These are phyloP conservation scores for Garra rufa DNA, from an alignment of 2,113 vertebrate genomes.

Conservation along the genomic window DNA sequence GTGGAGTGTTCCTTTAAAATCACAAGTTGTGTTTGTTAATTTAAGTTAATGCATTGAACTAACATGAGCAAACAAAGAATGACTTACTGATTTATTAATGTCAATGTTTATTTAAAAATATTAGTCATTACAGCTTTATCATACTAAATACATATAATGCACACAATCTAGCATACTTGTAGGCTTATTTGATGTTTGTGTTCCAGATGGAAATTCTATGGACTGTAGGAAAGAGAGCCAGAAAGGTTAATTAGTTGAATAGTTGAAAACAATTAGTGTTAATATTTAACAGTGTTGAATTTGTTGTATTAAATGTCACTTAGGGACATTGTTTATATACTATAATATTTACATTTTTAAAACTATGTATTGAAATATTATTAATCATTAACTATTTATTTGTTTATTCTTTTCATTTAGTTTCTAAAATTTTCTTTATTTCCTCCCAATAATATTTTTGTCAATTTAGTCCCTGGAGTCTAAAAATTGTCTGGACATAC, in stretches of 20 bases:
- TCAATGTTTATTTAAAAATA: background rate
- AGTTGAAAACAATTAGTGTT: background rate
- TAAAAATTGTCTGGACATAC: background rate
- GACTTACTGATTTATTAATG: background rate
- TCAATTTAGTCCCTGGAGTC: too few species aligned
- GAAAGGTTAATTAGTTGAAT: background rate
- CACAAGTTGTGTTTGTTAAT: too few species aligned
- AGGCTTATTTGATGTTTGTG: background rate
- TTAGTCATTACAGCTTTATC: background rate
- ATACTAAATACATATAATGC: background rate
- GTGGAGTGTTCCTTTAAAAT: too few species aligned
- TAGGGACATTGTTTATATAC: too few species aligned
- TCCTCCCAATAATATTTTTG: too few species aligned
- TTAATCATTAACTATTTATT: background rate
- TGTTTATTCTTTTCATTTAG: too few species aligned
- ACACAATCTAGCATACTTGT: background rate
- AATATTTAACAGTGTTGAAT: background rate
- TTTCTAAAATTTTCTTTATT: background rate
- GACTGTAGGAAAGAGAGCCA: background rate
- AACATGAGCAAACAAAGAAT: too few species aligned
- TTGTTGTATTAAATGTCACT: background rate
- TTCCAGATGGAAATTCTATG: background rate
- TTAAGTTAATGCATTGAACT: too few species aligned
- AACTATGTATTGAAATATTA: background rate
- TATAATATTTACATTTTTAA: too few species aligned